Evolutionary conservation across 2,888 invertebrate genomes (phyloP).

Genomic region (Allophyes oxyacanthae): DNA sequence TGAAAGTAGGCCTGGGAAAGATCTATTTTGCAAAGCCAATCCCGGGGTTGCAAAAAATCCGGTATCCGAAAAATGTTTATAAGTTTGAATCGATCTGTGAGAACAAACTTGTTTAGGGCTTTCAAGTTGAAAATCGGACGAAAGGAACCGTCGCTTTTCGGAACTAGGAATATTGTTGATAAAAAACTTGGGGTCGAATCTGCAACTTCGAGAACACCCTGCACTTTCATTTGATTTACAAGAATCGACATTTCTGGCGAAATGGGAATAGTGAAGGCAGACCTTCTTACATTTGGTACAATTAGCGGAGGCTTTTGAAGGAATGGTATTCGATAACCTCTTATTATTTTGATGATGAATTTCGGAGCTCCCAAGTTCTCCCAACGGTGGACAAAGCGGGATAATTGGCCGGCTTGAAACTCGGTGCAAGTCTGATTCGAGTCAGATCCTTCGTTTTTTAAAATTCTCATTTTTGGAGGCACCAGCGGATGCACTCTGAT

Average conservation of each 20-base stretch:
- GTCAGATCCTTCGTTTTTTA: background rate
- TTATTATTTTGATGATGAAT: background rate
- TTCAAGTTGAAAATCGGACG: background rate
- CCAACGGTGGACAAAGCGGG: background rate
- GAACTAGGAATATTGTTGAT: slow-evolving; percentile 1
- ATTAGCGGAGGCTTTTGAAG: background rate
- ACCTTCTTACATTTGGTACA: slow-evolving; percentile 1
- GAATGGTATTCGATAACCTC: slow-evolving; percentile 1
- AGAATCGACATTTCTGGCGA: background rate
- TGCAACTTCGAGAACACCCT: background rate
- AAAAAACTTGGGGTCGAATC: background rate
- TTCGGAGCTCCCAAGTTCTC: background rate
- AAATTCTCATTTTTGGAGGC: background rate
- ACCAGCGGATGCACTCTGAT: background rate
- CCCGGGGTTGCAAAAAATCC: slow-evolving; percentile 10
- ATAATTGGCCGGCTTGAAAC: background rate
- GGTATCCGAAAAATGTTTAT: slow-evolving; percentile 4
- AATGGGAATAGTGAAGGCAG: background rate
- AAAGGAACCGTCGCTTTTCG: background rate
- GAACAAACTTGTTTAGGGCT: slow-evolving; percentile 1
- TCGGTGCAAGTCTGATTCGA: too few species aligned
- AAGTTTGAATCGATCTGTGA: background rate
- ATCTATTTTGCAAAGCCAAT: slow-evolving; percentile 11
- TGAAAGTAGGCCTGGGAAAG: slow-evolving; percentile 5
- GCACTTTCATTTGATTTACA: background rate